A percentile compares a stretch with the other conserved stretches of the same genome.
Evolutionary conservation across 30 jellyfish, hydroid and myxozoan genomes (phyloP).

Genomic region (Aurelia sp.): DNA sequence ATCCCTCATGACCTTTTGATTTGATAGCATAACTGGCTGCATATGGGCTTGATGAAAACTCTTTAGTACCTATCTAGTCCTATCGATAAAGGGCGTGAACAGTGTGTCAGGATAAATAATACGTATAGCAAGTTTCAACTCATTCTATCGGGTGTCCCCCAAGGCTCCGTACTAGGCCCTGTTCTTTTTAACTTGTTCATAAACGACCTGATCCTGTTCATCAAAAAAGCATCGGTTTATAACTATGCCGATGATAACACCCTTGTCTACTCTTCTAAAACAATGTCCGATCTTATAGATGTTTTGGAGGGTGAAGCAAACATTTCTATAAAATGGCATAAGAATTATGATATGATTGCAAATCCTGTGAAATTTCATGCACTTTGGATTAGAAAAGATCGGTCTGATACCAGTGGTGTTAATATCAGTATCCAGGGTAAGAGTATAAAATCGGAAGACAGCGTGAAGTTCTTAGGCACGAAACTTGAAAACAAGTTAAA

Average conservation of each 20-base stretch:
- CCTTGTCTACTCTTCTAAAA: slow-evolving; percentile 29
- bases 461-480: slow-evolving; percentile 64
- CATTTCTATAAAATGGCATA: not conserved
- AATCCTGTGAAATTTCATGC: slow-evolving; percentile 70
- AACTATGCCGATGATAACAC: slow-evolving; percentile 60
- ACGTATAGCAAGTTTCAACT: slow-evolving; percentile 34
- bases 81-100: slow-evolving; percentile 25
- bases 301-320: slow-evolving; percentile 25
- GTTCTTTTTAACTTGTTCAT: slow-evolving; percentile 36
- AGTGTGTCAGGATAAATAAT: slow-evolving; percentile 28
- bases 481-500: slow-evolving; percentile 32
- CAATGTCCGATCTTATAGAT: slow-evolving; percentile 37
- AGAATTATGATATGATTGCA: slow-evolving; percentile 57
- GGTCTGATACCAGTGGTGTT: slow-evolving; percentile 46
- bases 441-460: slow-evolving; percentile 28
- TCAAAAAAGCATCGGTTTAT: slow-evolving; percentile 34
- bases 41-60: slow-evolving; percentile 13
- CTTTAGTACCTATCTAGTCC: not conserved
- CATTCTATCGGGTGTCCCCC: slow-evolving; percentile 63
- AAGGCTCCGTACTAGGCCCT: slow-evolving; percentile 59
- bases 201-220: slow-evolving; percentile 42
- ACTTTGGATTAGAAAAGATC: slow-evolving; percentile 1
- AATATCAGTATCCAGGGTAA: slow-evolving; percentile 34
- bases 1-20: slow-evolving; percentile 32
- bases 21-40: slow-evolving; percentile 36